Conservation (phyloP, 2,113 vertebrate species). For the Engystomops pustulosus region DNA sequence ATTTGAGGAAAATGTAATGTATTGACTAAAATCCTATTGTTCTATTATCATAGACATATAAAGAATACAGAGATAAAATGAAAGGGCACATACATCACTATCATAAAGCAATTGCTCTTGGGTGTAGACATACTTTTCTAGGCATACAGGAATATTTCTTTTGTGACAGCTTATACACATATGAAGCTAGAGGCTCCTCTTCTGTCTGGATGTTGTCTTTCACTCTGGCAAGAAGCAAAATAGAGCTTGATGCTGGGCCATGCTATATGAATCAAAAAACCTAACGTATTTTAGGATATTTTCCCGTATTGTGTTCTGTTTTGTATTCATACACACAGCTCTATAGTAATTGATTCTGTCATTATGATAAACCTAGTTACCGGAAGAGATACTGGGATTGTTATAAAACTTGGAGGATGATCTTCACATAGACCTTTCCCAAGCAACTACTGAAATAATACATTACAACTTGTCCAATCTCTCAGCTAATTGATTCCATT, state of each 20-base stretch:
- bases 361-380: background rate
- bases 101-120: background rate
- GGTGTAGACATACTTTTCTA: background rate
- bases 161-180: background rate
- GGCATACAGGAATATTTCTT: slow-evolving; percentile 18
- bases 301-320: background rate
- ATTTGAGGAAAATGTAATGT: background rate
- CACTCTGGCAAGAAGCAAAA: background rate
- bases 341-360: background rate
- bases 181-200: background rate
- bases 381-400: background rate
- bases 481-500: background rate
- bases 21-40: background rate
- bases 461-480: background rate
- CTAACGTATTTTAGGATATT: background rate
- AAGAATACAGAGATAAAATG: background rate
- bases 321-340: background rate
- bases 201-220: background rate
- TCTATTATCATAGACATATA: background rate
- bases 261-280: background rate
- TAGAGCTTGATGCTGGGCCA: background rate
- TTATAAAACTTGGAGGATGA: background rate
- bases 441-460: background rate
- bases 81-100: slow-evolving; percentile 11
- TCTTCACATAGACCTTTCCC: background rate